A percentile compares a stretch with the other conserved stretches of the same genome.
These are phyloP conservation scores for Apantesis nais DNA, from an alignment of 2,888 invertebrate species.

Conservation along the genomic window DNA sequence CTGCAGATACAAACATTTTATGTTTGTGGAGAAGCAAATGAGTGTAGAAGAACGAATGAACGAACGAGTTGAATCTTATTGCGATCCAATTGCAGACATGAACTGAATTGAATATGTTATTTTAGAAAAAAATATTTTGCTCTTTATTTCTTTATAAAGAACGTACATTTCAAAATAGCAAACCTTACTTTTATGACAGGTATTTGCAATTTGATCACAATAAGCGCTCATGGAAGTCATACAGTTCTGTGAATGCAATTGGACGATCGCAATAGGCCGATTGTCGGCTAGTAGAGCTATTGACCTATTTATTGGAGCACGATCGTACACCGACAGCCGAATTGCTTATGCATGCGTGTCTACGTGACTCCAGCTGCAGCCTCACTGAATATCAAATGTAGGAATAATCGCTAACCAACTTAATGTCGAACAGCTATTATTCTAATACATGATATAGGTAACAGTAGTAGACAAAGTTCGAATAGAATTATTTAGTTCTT, in stretches of 20 bases:
- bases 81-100: no score
- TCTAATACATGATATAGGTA: neutral
- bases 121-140: no score
- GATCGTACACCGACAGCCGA: constrained; percentile 66
- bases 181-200: no score
- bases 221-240: no score
- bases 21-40: neutral
- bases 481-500: neutral
- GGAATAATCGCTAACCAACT: constrained; percentile 53
- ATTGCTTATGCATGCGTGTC: constrained; percentile 81
- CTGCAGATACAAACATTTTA: neutral
- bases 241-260: constrained; percentile 35
- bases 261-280: constrained; percentile 35
- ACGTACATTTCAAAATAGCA: no score
- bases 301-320: constrained; percentile 79
- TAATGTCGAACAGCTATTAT: constrained; percentile 37
- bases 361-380: constrained; percentile 71
- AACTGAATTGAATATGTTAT: no score
- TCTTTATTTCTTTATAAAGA: no score
- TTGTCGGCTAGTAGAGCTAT: constrained; percentile 60
- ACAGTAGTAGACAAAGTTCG: neutral
- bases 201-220: no score
- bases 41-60: neutral
- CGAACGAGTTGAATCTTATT: constrained; percentile 28
- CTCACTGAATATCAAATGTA: constrained; percentile 68